Evolutionary conservation across 2,113 vertebrate species (phyloP).

Genomic region (Mormoops blainvillei): DNA sequence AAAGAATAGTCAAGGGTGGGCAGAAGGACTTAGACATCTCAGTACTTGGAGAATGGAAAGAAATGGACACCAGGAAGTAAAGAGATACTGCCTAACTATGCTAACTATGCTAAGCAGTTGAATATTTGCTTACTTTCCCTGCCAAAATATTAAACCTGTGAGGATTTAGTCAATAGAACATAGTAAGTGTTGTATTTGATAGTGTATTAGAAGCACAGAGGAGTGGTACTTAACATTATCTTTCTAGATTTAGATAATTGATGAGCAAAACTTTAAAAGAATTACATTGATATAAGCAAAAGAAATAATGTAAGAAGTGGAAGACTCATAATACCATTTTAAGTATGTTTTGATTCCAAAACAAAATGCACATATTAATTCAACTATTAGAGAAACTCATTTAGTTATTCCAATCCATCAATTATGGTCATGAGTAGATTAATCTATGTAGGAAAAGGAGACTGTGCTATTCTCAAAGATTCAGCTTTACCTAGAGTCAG

Average conservation of each 20-base stretch:
- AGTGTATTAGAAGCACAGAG: neutral
- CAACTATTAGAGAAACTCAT: neutral
- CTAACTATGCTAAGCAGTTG: neutral
- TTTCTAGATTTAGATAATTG: neutral
- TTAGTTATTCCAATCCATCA: neutral
- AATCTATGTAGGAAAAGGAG: neutral
- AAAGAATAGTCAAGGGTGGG: neutral
- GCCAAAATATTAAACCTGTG: neutral
- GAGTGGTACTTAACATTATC: neutral
- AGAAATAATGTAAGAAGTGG: neutral
- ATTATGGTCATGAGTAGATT: neutral
- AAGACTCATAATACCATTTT: neutral
- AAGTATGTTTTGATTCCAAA: neutral
- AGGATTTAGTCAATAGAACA: neutral
- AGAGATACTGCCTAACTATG: neutral
- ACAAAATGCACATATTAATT: neutral
- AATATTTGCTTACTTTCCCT: neutral
- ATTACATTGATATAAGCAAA: neutral
- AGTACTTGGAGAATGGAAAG: neutral
- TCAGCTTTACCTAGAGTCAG: neutral
- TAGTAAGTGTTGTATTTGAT: neutral
- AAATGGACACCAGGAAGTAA: neutral
- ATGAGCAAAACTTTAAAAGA: neutral
- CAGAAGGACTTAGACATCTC: neutral
- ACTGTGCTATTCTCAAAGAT: neutral